Evolutionary conservation across 2,797 vertebrate species (phyloP), one percentile per base, ranked within the genome.

Genomic region (Rhinichthys osculus): DNA sequence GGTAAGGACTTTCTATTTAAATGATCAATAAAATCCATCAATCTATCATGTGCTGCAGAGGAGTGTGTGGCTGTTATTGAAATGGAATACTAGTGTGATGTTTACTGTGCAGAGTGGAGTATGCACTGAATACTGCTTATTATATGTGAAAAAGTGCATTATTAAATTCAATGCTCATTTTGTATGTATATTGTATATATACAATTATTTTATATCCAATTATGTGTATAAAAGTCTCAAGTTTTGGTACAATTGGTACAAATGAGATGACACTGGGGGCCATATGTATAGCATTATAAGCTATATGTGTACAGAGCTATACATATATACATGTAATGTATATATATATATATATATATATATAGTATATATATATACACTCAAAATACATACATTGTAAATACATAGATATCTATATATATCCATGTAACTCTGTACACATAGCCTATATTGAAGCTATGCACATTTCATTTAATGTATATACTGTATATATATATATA

Each of bases 11-110:
- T 72, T 35, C 5, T 4, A 40, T 0, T 38, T 52, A 27, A 47
- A 62, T 33, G 19, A 83, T n/a, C 27, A 47, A 83, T 74, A 74
- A 23, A 74, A 16, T 83, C 17, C 5, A 40, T 81, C 10, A 33
- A 7, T 59, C n/a, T 23, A 21, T 17, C 50, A 17, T 71, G 9
- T 71, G 33, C 16, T 71, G 1, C 30, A 52, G 64, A 35, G 23
- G 8, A n/a, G 40, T 11, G 16, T 44, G 59, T 54, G 50, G 80
- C 50, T 71, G 23, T 52, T 52, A 54, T 70, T 38, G 19, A 23
- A 81, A 70, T 7, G 40, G 21, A 81, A 70, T 81, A 40, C 35
- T 69, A 40, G 2, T 2, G n/a, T 9, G 16, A 3, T 5, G 33
- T 21, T 6, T 19, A 35, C 19, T 69, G n/a, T 64, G 59, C 10